Percentiles rank a stretch among this genome's conserved stretches.
These are phyloP conservation scores for Agriopis aurantiaria DNA, from an alignment of 2,888 invertebrate genomes.

Conservation along the genomic window DNA sequence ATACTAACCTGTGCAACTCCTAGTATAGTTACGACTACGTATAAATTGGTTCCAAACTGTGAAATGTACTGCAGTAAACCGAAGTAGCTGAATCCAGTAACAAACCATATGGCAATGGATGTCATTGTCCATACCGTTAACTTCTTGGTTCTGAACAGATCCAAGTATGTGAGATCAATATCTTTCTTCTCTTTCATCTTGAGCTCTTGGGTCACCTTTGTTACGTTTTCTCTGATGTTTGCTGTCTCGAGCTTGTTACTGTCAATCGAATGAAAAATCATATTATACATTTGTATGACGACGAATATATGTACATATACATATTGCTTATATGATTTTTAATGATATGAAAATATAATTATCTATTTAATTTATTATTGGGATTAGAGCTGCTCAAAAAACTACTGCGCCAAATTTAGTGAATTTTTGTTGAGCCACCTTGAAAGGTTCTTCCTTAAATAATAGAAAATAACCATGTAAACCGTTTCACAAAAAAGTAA, in stretches of 20 bases:
- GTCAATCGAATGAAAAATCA: conserved; percentile 37
- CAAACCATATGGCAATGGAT: conserved; percentile 57
- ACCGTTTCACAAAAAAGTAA: no score
- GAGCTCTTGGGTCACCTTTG: conserved; percentile 51
- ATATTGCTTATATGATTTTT: background rate
- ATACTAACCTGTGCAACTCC: conserved; percentile 63
- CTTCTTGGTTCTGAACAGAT: conserved; percentile 61
- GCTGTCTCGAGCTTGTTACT: conserved; percentile 59
- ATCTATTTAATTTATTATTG: no score
- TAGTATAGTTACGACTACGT: conserved; percentile 54
- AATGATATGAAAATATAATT: no score
- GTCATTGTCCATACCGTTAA: conserved; percentile 53
- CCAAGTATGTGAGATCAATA: conserved; percentile 51
- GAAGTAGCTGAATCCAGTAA: conserved; percentile 59
- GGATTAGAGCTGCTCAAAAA: no score
- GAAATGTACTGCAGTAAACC: conserved; percentile 65
- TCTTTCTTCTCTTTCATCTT: conserved; percentile 49
- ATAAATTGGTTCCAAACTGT: conserved; percentile 58
- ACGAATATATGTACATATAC: no score
- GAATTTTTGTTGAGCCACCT: no score
- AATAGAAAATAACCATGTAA: no score
- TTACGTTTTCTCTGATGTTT: conserved; percentile 57
- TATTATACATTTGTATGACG: no score
- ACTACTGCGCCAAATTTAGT: no score
- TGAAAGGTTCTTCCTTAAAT: no score